Evolutionary conservation across 2,888 invertebrate species (phyloP), one percentile per base, ranked within the genome.

Genomic region (Ichneumoninae sp.): DNA sequence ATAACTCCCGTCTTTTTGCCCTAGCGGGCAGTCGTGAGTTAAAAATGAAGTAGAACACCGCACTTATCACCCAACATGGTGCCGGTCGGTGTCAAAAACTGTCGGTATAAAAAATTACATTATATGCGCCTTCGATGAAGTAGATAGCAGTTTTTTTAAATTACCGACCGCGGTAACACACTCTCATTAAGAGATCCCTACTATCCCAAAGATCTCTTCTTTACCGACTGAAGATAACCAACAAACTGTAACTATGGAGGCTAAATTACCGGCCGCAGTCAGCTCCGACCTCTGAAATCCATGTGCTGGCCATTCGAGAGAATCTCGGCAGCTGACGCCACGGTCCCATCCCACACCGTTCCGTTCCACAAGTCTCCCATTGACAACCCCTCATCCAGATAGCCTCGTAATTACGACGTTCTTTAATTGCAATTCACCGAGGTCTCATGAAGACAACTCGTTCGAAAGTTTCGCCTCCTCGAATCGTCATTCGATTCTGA

Each of bases 341-440:
- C 72, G 3, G 22, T 19, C n/a, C 52, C 52, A 1, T 22, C 22
- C 22, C 22, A 22, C 22, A n/a, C 22, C 13, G 50, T n/a, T 62
- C 44, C 40, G 6, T 47, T 10, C 2, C 44, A 4, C 13, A 26
- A 30, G 8, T 8, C 22, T 66, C 47, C 52, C 13, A 30, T 70
- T 19, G 36, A 66, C 71, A 10, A 19, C 22, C 26, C 36, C 19
- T 44, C 19, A 68, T 72, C 40, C 10, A 72, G 22, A 30, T 19
- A 33, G 10, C 40, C 13, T 60, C 16, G 40, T 10, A 44, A 82
- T 72, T 68, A 60, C 47, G 7, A 47, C 33, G 44, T 47, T 40
- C 19, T 10, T n/a, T 33, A 33, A 75, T 75, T 65, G 4, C 4
- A 66, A 66, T 19, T 7, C 19, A 4, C 10, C 52, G 33, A 82